A percentile compares a stretch with the other conserved stretches of the same genome.
Evolutionary conservation across 2,113 vertebrate species (phyloP).

Genomic region (Colistium nudipinnis): DNA sequence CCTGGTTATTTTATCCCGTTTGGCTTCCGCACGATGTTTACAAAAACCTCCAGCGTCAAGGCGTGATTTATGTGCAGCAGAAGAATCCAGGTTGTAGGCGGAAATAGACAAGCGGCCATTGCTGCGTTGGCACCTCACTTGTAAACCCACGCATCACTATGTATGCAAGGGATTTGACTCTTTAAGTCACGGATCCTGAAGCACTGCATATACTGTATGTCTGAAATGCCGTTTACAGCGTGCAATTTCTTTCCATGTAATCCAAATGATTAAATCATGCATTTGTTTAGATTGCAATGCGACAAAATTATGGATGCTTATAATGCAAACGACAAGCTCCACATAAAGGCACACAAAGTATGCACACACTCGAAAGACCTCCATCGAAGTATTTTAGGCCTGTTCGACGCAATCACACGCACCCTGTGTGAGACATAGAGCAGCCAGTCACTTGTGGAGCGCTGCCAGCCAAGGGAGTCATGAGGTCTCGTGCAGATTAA

Average conservation of each 20-base stretch:
- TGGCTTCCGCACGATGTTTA: neutral
- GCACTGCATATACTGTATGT: neutral
- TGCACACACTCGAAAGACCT: slow-evolving; percentile 12
- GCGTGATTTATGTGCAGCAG: neutral
- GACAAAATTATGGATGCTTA: neutral
- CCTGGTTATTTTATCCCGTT: slow-evolving; percentile 1
- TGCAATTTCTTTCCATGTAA: neutral
- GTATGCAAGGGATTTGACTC: neutral
- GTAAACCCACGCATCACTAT: neutral
- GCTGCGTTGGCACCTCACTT: neutral
- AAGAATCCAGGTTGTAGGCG: neutral
- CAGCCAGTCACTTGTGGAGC: slow-evolving; percentile 58
- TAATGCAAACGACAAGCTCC: neutral
- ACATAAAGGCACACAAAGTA: neutral
- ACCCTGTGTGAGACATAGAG: slow-evolving; percentile 36
- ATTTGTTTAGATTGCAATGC: neutral
- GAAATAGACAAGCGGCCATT: neutral
- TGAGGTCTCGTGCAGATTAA: slow-evolving; percentile 75
- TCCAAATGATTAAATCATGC: neutral
- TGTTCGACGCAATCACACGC: slow-evolving; percentile 27
- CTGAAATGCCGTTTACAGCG: neutral
- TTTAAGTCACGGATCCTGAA: neutral
- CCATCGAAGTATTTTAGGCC: slow-evolving; percentile 13
- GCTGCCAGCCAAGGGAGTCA: slow-evolving; percentile 65
- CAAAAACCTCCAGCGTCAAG: neutral